Percentiles rank a stretch among this genome's conserved stretches.
Conservation (phyloP, 2,113 vertebrate genomes). For the Hypanus sabinus region DNA sequence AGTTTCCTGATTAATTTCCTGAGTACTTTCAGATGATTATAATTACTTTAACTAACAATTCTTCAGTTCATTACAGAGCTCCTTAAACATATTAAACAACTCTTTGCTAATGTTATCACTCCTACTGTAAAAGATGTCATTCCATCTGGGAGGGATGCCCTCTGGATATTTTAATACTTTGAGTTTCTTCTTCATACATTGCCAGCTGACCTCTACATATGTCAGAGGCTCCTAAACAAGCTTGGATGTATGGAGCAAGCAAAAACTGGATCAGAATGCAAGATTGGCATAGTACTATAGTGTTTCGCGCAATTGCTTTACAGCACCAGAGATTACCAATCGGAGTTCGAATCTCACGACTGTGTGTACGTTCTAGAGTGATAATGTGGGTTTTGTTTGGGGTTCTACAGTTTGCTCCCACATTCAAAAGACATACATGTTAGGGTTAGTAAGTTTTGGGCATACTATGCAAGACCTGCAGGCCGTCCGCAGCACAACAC, state of each 20-base stretch:
- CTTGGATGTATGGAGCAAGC: not conserved
- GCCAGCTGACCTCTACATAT: conserved; percentile 7
- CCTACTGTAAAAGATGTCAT: not conserved
- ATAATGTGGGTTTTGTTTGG: too few relatives aligned
- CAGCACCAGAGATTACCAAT: too few relatives aligned
- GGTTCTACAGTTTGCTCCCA: too few relatives aligned
- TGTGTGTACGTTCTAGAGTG: too few relatives aligned
- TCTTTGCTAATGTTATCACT: not conserved
- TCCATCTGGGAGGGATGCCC: conserved; percentile 15
- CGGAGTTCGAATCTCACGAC: too few relatives aligned
- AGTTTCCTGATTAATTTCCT: not conserved
- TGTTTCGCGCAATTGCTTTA: too few relatives aligned
- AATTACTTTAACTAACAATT: not conserved
- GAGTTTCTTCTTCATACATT: not conserved
- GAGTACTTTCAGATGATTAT: too few relatives aligned
- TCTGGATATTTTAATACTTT: conserved; percentile 26
- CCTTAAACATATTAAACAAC: not conserved
- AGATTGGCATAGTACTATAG: too few relatives aligned
- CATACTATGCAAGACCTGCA: too few relatives aligned
- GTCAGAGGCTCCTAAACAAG: conserved; percentile 9
- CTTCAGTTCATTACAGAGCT: not conserved
- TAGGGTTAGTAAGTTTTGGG: too few relatives aligned
- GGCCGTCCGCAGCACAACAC: too few relatives aligned
- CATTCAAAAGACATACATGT: too few relatives aligned
- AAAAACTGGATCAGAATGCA: not conserved